Evolutionary conservation across 2,113 vertebrate genomes (phyloP), one percentile per base, ranked within the genome.

Genomic region (Chroicocephalus ridibundus): DNA sequence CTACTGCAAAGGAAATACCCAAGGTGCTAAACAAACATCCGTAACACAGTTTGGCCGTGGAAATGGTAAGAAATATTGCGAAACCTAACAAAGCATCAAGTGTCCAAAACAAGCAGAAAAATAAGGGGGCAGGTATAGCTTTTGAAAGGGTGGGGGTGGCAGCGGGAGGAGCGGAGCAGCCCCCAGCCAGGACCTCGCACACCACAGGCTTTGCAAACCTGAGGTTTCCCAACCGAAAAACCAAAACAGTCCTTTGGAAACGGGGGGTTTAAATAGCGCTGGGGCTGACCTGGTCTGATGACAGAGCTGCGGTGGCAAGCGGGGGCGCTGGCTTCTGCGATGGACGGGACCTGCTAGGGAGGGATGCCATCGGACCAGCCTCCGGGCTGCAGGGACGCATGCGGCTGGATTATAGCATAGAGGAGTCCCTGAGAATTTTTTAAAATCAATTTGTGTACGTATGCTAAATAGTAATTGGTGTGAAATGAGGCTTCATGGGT

Each of bases 401-500:
- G 57, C 17, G 38, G 46, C 24, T 32, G 49, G 81, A 82, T 86
- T 52, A 71, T 12, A 90, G 51, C 68, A 38, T 5, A 78, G 46
- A 82, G 36, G 15, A 90, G 19, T 44, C 38, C 46, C 26, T 21
- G 29, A 75, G 32, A 94, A 69, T 36, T 65, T 75, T 69, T 89
- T 32, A 0, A 87, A 91, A 93, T 82, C 78, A 88, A 49, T 90
- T 92, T 74, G 49, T 49, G 34, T 92, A 95, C 51, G 44, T 83
- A 90, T 44, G 51, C 71, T 86, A 96, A 94, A 46, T 64, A 86
- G 70, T 91, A 94, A 90, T 72, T 83, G 44, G 83, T 87, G 64
- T 93, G 91, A 97, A 95, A 91, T 88, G 74, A 94, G 46, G 60
- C 93, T 94, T 96, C 86, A 86, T 81, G 87, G 55, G 64, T 96